These are phyloP conservation scores for Hypolimnas misippus DNA, from an alignment of 2,888 invertebrate genomes.

Conservation along the genomic window DNA sequence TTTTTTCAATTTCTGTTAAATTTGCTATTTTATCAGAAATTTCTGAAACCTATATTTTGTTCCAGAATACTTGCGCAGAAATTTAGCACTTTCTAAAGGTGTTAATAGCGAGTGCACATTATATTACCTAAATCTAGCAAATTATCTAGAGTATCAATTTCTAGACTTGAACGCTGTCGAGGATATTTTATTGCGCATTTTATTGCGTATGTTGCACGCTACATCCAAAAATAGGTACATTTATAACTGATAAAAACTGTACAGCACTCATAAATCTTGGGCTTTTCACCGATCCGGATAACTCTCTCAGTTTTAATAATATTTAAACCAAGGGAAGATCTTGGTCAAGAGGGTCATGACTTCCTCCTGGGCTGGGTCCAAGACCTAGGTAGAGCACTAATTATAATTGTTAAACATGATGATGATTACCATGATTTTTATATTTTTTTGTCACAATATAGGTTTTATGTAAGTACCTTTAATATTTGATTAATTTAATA, in stretches of 20 bases:
- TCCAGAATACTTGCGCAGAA: conserved; percentile 23
- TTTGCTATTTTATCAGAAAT: conserved; percentile 17
- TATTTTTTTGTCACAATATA: no score
- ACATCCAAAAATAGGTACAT: conserved; percentile 26
- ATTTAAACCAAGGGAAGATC: no score
- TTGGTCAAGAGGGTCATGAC: no score
- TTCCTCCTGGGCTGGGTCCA: no score
- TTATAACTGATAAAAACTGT: conserved; percentile 3
- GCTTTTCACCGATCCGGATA: neutral
- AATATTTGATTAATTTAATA: no score
- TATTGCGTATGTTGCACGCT: conserved; percentile 15
- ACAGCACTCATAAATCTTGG: neutral
- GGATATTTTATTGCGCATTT: conserved; percentile 23
- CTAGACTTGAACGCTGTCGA: conserved; percentile 11
- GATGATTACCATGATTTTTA: no score
- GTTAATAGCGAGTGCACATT: no score
- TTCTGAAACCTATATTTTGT: conserved; percentile 16
- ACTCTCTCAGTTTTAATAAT: no score
- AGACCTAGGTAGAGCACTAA: no score
- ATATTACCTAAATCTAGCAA: conserved; percentile 15
- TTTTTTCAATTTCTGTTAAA: conserved; percentile 22
- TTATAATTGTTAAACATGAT: no score
- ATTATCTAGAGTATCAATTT: conserved; percentile 11
- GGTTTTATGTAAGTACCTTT: no score
- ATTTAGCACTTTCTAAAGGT: conserved; percentile 18